Evolutionary conservation across 2,888 invertebrate species (phyloP).

Genomic region (Drosophila limbata): DNA sequence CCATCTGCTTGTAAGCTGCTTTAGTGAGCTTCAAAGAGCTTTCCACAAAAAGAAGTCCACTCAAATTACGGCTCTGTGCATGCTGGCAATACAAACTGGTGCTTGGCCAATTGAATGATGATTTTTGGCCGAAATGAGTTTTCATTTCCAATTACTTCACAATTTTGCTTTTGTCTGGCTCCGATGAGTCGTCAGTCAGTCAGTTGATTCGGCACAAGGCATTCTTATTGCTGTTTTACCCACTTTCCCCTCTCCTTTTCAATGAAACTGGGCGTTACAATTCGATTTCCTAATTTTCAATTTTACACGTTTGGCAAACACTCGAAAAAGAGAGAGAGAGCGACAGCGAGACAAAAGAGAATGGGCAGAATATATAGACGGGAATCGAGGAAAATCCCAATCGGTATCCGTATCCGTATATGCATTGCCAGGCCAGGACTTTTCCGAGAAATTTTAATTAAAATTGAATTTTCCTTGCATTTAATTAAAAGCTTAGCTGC

Average conservation of each 20-base stretch:
- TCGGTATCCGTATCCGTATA: slow-evolving; percentile 48
- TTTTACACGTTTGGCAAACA: slow-evolving; percentile 81
- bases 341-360: slow-evolving; percentile 22
- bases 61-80: slow-evolving; percentile 23
- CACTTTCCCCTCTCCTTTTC: neutral
- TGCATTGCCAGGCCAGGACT: slow-evolving; percentile 58
- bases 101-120: slow-evolving; percentile 36
- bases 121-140: slow-evolving; percentile 71
- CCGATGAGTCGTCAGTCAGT: slow-evolving; percentile 39
- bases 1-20: neutral
- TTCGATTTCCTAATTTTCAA: slow-evolving; percentile 80
- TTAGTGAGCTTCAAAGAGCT: neutral
- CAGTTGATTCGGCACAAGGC: slow-evolving; percentile 17
- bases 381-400: slow-evolving; percentile 25
- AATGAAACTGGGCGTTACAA: slow-evolving; percentile 57
- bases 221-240: slow-evolving; percentile 20
- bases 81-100: neutral
- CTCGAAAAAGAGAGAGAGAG: slow-evolving; percentile 32
- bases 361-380: slow-evolving; percentile 16
- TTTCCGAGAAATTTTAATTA: slow-evolving; percentile 77
- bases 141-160: slow-evolving; percentile 80
- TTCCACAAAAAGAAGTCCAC: slow-evolving; percentile 6
- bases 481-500: slow-evolving; percentile 77
- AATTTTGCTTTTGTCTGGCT: slow-evolving; percentile 70
- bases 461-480: slow-evolving; percentile 81